Conservation (phyloP, 1,140 invertebrate genomes). For the Lucilia cuprina region DNA sequence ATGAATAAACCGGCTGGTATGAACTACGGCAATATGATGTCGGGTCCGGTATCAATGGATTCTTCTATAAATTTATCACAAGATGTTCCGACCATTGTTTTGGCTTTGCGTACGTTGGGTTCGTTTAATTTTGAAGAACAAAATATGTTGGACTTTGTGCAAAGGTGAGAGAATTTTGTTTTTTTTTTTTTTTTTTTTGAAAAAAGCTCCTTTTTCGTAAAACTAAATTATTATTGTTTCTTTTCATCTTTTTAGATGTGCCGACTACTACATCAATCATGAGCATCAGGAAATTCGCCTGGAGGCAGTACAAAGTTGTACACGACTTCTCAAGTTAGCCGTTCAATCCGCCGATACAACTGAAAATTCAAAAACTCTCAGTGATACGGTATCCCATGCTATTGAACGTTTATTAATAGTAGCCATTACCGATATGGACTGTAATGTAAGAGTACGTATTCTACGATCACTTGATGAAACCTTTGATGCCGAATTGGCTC, state of each 20-base stretch:
- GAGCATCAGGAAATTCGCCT: conserved; percentile 91
- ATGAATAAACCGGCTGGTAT: conserved; percentile 87
- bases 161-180: conserved; percentile 64
- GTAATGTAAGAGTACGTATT: conserved; percentile 93
- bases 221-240: not conserved
- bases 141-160: conserved; percentile 89
- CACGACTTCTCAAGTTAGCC: conserved; percentile 83
- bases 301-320: conserved; percentile 94
- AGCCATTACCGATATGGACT: conserved; percentile 94
- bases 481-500: conserved; percentile 94
- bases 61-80: conserved; percentile 56
- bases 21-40: conserved; percentile 44
- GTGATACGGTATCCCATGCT: conserved; percentile 87
- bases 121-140: conserved; percentile 97
- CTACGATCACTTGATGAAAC: conserved; percentile 90
- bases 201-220: too few species aligned
- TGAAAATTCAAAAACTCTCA: conserved; percentile 78
- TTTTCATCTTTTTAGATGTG: conserved; percentile 67
- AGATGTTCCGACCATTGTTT: conserved; percentile 84
- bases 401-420: conserved; percentile 89
- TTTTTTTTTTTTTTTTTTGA: not conserved
- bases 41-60: conserved; percentile 45
- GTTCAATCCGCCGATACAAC: conserved; percentile 67
- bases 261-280: conserved; percentile 90
- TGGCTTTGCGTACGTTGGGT: conserved; percentile 92